These are phyloP conservation scores for Pristionchus pacificus DNA, from an alignment of 1,140 invertebrate species.

Conservation along the genomic window DNA sequence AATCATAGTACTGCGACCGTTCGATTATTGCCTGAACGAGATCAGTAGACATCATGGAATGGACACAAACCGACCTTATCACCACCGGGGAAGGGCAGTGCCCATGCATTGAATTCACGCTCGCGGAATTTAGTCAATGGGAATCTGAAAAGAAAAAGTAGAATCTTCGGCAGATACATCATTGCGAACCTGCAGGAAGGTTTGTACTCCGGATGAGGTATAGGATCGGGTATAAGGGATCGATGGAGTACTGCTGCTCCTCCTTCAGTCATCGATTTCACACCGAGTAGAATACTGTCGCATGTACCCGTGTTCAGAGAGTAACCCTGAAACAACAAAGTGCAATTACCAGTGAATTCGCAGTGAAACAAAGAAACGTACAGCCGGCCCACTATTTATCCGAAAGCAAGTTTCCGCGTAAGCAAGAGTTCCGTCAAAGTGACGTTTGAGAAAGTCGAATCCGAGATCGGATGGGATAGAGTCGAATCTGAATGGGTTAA, in stretches of 20 bases:
- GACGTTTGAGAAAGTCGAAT: conserved; percentile 68
- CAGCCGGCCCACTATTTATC: conserved; percentile 24
- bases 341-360: not conserved
- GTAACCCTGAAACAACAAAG: conserved; percentile 44
- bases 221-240: conserved; percentile 51
- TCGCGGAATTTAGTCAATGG: conserved; percentile 20
- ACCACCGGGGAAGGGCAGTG: conserved; percentile 72
- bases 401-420: conserved; percentile 37
- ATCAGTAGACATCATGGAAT: not conserved
- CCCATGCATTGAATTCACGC: conserved; percentile 67
- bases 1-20: conserved; percentile 72
- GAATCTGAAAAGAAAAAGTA: too few relatives aligned
- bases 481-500: conserved; percentile 65
- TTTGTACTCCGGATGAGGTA: conserved; percentile 46
- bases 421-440: conserved; percentile 67
- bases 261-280: conserved; percentile 43
- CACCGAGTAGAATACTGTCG: conserved; percentile 52
- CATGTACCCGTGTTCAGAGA: conserved; percentile 57
- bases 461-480: conserved; percentile 80
- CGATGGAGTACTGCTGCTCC: conserved; percentile 48
- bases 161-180: conserved; percentile 64
- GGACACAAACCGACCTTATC: conserved; percentile 61
- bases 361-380: too few relatives aligned
- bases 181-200: conserved; percentile 32
- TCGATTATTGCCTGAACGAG: conserved; percentile 66